A percentile compares a stretch with the other conserved stretches of the same genome.
These are phyloP conservation scores for Drosophila helvetica DNA, from an alignment of 2,888 invertebrate genomes.

Conservation along the genomic window DNA sequence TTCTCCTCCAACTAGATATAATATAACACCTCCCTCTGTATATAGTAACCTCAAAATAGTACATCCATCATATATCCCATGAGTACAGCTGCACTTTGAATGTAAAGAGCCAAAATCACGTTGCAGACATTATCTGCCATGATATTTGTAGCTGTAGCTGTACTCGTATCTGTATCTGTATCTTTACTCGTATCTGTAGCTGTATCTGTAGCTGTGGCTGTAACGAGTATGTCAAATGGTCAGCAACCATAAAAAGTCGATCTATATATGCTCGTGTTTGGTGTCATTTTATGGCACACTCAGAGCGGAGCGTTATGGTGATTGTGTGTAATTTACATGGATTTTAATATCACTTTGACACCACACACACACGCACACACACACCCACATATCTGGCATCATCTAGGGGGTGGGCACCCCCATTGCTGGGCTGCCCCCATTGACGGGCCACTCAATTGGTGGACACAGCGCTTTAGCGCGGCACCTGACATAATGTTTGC, in stretches of 20 bases:
- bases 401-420: constrained; percentile 35
- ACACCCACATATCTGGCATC: too few relatives aligned
- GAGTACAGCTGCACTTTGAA: constrained; percentile 31
- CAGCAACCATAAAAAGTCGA: constrained; percentile 57
- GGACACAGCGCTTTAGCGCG: constrained; percentile 54
- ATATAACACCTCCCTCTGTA: too few relatives aligned
- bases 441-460: constrained; percentile 54
- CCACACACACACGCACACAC: neutral
- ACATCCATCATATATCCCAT: too few relatives aligned
- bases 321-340: constrained; percentile 77
- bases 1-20: too few relatives aligned
- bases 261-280: constrained; percentile 52
- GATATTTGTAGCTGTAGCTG: constrained; percentile 15
- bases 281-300: constrained; percentile 59
- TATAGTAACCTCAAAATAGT: neutral
- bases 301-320: constrained; percentile 52
- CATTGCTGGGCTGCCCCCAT: constrained; percentile 68
- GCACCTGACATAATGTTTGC: constrained; percentile 47
- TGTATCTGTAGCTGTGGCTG: constrained; percentile 15
- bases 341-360: constrained; percentile 58
- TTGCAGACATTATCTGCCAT: constrained; percentile 32
- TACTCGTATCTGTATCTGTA: constrained; percentile 19
- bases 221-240: constrained; percentile 52
- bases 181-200: constrained; percentile 15
- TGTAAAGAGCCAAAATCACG: constrained; percentile 17